Evolutionary conservation across 1,140 invertebrate genomes (phyloP), one percentile per base, ranked within the genome.

Genomic region (Rhyacophila brunnea): DNA sequence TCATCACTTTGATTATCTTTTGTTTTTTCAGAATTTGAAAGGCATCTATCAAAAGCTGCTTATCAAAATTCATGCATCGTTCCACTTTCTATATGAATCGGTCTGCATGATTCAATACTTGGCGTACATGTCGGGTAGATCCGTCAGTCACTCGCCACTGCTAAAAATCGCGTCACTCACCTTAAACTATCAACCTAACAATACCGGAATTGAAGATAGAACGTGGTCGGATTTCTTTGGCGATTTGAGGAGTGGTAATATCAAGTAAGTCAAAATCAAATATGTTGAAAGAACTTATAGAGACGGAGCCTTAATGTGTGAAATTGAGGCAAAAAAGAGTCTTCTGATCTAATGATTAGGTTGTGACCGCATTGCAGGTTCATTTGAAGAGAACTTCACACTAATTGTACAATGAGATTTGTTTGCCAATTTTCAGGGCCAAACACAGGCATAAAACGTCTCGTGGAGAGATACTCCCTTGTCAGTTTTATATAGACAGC

Each of bases 101-200:
- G 60, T 70, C 43, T 67, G 64, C 23, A 51, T 77, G 15, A 42
- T 70, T 14, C 72, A 74, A 61, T 73, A 71, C 62, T 56, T 74
- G 19, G 61, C 65, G 54, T 84, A 83, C 55, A 74, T 83, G 66
- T 75, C 79, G 28, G 72, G 76, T 32, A 71, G 72, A 60, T 74
- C 76, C 19, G 66, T 74, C 23, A 74, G 71, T 58, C 78, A 80
- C 58, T 74, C 73, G 14, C 72, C 77, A n/a, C 66, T 75, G 7
- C 67, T 82, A 42, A 70, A 72, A 48, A 44, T 81, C n/a, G 44
- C 81, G 15, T 73, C 75, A 32, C 62, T 79, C 14, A 79, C 79
- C 57, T 68, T 83, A 42, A 73, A 74, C n/a, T 82, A 81, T 66
- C 64, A 71, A 17, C 68, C 74, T 40, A 60, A 69, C 45, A 54